Conservation (phyloP, 2,888 invertebrate species). For the Lasioglossum malachurum region DNA sequence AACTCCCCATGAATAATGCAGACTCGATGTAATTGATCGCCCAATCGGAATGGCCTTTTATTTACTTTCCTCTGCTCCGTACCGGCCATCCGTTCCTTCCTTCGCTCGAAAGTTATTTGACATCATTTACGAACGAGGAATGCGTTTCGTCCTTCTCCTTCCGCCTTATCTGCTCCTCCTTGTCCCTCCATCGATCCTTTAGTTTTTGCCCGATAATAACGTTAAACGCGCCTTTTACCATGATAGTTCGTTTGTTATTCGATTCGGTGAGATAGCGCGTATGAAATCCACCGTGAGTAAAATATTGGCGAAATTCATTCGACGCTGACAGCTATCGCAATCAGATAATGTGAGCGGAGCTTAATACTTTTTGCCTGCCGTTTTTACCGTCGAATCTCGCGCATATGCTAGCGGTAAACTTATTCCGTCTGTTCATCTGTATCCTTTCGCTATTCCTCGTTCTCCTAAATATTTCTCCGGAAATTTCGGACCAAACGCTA, state of each 20-base stretch:
- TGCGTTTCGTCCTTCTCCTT: conserved; percentile 73
- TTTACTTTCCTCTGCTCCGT: conserved; percentile 83
- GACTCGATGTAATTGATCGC: conserved; percentile 84
- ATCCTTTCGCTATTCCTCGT: background rate
- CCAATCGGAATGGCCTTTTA: conserved; percentile 85
- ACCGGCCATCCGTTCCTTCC: conserved; percentile 78
- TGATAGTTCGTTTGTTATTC: conserved; percentile 43
- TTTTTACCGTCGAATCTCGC: background rate
- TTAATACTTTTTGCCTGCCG: background rate
- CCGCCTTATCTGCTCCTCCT: conserved; percentile 33
- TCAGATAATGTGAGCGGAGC: background rate
- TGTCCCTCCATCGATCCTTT: conserved; percentile 35
- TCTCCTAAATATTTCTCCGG: background rate
- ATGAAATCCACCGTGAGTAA: conserved; percentile 42
- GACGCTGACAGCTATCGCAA: background rate
- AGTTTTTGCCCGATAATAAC: conserved; percentile 59
- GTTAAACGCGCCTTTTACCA: conserved; percentile 52
- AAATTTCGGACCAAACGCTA: background rate
- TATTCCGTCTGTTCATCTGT: background rate
- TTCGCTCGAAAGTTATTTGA: conserved; percentile 82
- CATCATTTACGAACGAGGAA: conserved; percentile 81
- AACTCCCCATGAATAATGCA: conserved; percentile 84
- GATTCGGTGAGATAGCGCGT: conserved; percentile 48
- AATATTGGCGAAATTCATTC: conserved; percentile 11
- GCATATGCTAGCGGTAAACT: background rate